A percentile compares a stretch with the other conserved stretches of the same genome.
Evolutionary conservation across 2,888 invertebrate species (phyloP).

Genomic region (Monoplex corrugatus): DNA sequence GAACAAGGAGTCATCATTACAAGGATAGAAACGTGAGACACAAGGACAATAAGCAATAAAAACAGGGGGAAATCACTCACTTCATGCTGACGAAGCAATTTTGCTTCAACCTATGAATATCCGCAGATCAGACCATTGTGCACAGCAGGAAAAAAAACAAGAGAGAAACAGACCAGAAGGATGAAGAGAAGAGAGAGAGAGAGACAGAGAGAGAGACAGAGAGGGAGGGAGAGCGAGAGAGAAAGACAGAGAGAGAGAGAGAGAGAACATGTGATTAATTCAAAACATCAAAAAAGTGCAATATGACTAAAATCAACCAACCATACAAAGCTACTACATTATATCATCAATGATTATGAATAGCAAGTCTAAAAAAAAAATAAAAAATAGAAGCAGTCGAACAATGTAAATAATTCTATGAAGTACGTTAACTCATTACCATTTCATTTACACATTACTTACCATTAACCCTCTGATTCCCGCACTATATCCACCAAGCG

Average conservation of each 20-base stretch:
- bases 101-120: constrained; percentile 55
- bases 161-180: neutral
- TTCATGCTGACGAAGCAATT: constrained; percentile 57
- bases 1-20: neutral
- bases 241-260: neutral
- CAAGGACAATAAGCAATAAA: neutral
- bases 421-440: too few species aligned
- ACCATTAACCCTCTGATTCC: too few species aligned
- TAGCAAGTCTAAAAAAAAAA: too few species aligned
- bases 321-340: too few species aligned
- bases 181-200: constrained; percentile 20
- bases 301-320: too few species aligned
- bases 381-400: too few species aligned
- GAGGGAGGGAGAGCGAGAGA: too few species aligned
- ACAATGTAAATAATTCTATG: too few species aligned
- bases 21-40: neutral
- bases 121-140: neutral
- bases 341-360: too few species aligned
- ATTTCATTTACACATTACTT: too few species aligned
- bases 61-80: constrained; percentile 50
- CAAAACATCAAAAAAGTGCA: too few species aligned
- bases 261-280: neutral
- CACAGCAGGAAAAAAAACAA: neutral
- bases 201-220: neutral
- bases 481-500: too few species aligned